A percentile compares a stretch with the other conserved stretches of the same genome.
Evolutionary conservation across 2,113 vertebrate genomes (phyloP).

Genomic region (human): DNA sequence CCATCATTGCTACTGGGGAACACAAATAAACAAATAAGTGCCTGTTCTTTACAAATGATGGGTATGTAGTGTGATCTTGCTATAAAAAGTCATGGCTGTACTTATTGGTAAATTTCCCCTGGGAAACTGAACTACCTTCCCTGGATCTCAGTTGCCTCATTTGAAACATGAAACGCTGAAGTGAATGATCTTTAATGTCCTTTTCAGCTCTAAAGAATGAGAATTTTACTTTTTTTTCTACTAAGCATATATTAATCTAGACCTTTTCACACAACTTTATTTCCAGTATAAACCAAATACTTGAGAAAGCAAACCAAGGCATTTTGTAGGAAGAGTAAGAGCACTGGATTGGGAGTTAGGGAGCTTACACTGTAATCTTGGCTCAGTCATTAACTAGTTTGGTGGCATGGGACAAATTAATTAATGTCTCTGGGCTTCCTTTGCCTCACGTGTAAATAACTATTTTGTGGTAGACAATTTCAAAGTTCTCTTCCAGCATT

Average conservation of each 20-base stretch:
- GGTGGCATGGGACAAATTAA: not conserved
- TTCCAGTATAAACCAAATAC: not conserved
- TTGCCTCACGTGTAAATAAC: not conserved
- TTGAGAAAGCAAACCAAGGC: not conserved
- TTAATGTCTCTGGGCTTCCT: not conserved
- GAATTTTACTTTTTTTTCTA: not conserved
- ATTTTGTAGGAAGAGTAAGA: not conserved
- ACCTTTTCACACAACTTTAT: not conserved
- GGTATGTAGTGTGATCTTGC: not conserved
- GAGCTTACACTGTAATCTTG: not conserved
- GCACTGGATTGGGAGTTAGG: not conserved
- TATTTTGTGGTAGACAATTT: not conserved
- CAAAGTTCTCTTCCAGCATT: conserved; percentile 12
- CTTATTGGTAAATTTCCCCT: not conserved
- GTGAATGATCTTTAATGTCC: not conserved
- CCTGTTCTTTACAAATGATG: not conserved
- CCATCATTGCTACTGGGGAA: not conserved
- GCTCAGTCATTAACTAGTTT: not conserved
- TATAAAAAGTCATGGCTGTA: not conserved
- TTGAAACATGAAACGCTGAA: not conserved
- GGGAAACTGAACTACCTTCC: not conserved
- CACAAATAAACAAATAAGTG: not conserved
- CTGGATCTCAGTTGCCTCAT: not conserved
- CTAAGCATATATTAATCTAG: not conserved
- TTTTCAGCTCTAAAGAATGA: not conserved